A percentile compares a stretch with the other conserved stretches of the same genome.
These are phyloP conservation scores for Amphiduros pacificus DNA, from an alignment of 2,888 invertebrate genomes.

Conservation along the genomic window DNA sequence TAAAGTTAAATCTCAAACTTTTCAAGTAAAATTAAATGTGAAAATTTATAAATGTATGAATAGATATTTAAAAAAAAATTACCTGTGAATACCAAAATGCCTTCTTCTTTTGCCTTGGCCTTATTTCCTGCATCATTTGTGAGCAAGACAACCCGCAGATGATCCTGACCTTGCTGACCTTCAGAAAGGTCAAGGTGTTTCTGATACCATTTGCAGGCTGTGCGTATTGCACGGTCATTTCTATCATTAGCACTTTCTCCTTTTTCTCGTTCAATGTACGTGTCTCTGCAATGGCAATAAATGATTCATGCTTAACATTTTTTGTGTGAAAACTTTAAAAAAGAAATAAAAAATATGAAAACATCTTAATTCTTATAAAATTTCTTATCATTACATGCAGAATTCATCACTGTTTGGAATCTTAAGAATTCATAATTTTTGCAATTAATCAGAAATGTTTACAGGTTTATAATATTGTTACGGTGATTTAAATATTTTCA, in stretches of 20 bases:
- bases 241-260: conserved; percentile 86
- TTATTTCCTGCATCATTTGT: conserved; percentile 84
- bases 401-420: too few relatives aligned
- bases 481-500: too few relatives aligned
- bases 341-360: background rate
- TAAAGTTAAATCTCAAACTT: too few relatives aligned
- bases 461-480: too few relatives aligned
- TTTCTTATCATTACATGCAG: too few relatives aligned
- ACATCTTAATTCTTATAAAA: too few relatives aligned
- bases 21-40: background rate
- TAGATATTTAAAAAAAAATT: conserved; percentile 30
- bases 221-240: conserved; percentile 87
- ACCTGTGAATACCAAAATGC: conserved; percentile 75
- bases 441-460: too few relatives aligned
- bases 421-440: too few relatives aligned
- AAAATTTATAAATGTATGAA: too few relatives aligned
- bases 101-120: conserved; percentile 71
- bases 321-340: background rate
- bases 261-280: conserved; percentile 79
- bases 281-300: conserved; percentile 70
- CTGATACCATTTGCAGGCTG: conserved; percentile 81
- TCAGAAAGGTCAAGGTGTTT: conserved; percentile 66
- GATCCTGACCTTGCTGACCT: conserved; percentile 45
- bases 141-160: conserved; percentile 72
- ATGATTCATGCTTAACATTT: background rate